These are phyloP conservation scores for Myrmecobius fasciatus DNA, from an alignment of 2,113 vertebrate species.

Conservation along the genomic window DNA sequence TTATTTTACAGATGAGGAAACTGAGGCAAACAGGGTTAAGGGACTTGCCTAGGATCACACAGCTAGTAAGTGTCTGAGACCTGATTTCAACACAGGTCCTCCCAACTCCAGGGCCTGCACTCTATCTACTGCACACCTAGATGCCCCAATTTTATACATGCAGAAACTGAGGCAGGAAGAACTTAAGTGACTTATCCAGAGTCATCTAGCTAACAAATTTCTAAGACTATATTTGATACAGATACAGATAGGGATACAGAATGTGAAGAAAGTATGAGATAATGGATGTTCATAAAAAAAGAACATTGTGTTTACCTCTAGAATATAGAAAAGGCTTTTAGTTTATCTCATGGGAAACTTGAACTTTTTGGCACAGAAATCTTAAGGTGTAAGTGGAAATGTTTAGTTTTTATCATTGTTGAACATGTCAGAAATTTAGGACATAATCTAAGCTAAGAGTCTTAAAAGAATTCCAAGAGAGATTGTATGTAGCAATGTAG, in stretches of 20 bases:
- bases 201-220: too few species aligned
- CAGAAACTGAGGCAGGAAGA: too few species aligned
- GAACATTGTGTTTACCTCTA: not conserved
- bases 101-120: too few species aligned
- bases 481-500: not conserved
- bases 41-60: too few species aligned
- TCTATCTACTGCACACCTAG: too few species aligned
- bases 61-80: too few species aligned
- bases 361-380: not conserved
- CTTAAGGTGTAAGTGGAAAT: not conserved
- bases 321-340: not conserved
- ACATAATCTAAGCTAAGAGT: not conserved
- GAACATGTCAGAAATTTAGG: not conserved
- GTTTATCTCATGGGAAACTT: not conserved
- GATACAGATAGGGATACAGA: not conserved
- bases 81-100: too few species aligned
- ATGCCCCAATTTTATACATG: too few species aligned
- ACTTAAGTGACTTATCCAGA: too few species aligned
- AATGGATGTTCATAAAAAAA: not conserved
- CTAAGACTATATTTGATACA: too few species aligned
- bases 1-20: too few species aligned
- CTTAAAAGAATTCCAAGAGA: not conserved
- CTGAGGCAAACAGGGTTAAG: too few species aligned
- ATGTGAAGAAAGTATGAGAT: not conserved
- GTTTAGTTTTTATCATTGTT: not conserved